Base-by-base conservation (phyloP, 2,113 vertebrate genomes). In the Catagonus wagneri region DNA sequence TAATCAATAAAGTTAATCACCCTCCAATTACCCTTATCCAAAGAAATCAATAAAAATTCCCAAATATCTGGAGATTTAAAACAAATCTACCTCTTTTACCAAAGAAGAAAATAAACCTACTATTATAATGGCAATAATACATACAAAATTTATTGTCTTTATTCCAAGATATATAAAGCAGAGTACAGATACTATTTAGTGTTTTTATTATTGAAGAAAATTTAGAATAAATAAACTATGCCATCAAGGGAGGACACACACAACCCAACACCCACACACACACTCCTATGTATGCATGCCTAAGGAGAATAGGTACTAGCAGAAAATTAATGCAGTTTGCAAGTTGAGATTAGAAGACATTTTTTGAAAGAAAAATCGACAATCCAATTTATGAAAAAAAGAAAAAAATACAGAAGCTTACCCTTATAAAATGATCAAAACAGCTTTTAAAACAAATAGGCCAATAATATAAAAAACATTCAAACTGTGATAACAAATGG, bases 1-100 rank as follows among this genome's bases (percentile, higher is more conserved):
- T 83, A 88, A 65, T 76, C 66, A 52, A n/a, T 52, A 83, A 54
- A 60, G 29, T 20, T 74, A 85, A 52, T 8, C 71, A 23, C 3
- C 7, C 32, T 86, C 7, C 11, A 44, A 56, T 60, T 1, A 27
- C 4, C 6, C 2, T 89, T 50, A 75, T 16, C 6, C 6, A 91
- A 85, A 91, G 12, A 91, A 93, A 63, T 83, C 32, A 84, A 36
- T 54, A 68, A 44, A 86, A 25, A 34, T 66, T 74, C 6, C 32
- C 10, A 66, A 65, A 36, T 75, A 52, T 1, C 6, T 54, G 63
- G 54, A 87, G 60, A 83, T 36, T 50, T 66, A 54, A 71, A 83
- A 78, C 58, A 86, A 68, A 29, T 80, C 14, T 76, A 50, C 6
- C 11, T n/a, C 60, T 23, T 75, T 61, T 34, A 17, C 16, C 68